Conservation (phyloP, 2,113 vertebrate species). For the Scophthalmus maximus region DNA sequence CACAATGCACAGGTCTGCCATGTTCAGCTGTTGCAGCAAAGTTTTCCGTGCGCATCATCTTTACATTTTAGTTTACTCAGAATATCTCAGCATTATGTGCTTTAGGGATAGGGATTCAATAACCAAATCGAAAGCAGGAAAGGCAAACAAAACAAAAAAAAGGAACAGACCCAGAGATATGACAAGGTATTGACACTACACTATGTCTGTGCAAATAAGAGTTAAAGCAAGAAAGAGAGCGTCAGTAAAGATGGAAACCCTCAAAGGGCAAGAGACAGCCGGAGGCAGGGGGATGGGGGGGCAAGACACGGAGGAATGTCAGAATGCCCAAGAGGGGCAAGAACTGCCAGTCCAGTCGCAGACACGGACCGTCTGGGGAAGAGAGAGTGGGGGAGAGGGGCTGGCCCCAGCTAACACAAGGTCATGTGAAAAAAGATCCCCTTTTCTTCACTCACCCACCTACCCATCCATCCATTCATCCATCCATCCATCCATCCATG, state of each 20-base stretch:
- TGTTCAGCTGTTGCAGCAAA: no score
- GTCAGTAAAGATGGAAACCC: conserved; percentile 62
- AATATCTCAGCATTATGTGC: neutral
- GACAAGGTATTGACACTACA: conserved; percentile 9
- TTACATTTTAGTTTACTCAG: neutral
- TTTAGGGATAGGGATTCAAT: neutral
- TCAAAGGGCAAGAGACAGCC: conserved; percentile 71
- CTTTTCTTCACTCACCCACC: conserved; percentile 55
- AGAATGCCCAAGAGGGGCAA: conserved; percentile 91
- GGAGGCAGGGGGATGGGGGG: conserved; percentile 66
- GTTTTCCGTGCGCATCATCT: neutral
- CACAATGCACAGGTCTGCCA: neutral
- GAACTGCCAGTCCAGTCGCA: conserved; percentile 86
- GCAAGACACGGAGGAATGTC: conserved; percentile 85
- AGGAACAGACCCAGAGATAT: no score
- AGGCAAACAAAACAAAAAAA: neutral
- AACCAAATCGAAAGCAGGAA: neutral
- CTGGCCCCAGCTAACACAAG: conserved; percentile 70
- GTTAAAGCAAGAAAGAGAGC: conserved; percentile 33
- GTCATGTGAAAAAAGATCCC: conserved; percentile 80
- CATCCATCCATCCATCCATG: conserved; percentile 18
- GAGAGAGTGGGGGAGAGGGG: conserved; percentile 60
- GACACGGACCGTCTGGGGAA: conserved; percentile 84
- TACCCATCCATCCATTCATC: conserved; percentile 22
- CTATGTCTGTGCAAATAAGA: conserved; percentile 32